Evolutionary conservation across 2,113 vertebrate genomes (phyloP), one percentile per base, ranked within the genome.

Genomic region (Bothrops jararaca): DNA sequence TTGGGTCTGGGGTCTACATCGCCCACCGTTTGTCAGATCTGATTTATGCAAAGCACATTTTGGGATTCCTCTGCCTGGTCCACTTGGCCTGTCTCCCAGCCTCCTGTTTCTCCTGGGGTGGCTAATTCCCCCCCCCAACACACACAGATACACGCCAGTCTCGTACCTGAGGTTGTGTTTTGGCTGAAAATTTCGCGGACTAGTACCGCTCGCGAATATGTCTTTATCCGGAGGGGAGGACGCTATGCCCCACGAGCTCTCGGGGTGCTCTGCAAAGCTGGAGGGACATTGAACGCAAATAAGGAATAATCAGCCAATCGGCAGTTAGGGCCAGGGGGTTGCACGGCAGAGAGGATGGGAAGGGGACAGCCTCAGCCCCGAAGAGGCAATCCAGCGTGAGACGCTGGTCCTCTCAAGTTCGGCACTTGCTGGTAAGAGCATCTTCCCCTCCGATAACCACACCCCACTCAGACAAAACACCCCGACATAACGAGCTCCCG

Each of bases 91-190:
- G 6, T 6, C 52, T 54, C 29, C 53, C 53, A 5, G 23, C 4
- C 8, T 39, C 22, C 11, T 1, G 2, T 39, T 39, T 39, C 34
- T 39, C 69, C 69, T 39, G 15, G 64, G 26, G n/a, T 34, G 22
- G 42, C 15, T 29, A 29, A 3, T 52, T 26, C 56, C 3, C 3
- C 7, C 24, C 20, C 54, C 24, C n/a, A 5, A 5, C 12, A 22
- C 18, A 24, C 69, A 24, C 10, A 54, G 0, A 26, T 6, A 87
- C 24, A 29, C 23, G 8, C 12, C 1, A n/a, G n/a, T 6, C 50
- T 80, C 95, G 94, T 91, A 97, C 97, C 97, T 97, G 97, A 3
- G 92, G 95, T 90, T 1, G 86, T 34, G 42, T 90, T 93, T 95
- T 94, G 91, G 91, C 54, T 6, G 91, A n/a, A 0, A 91, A 89